Evolutionary conservation across 2,797 vertebrate genomes (phyloP), one percentile per base, ranked within the genome.

Genomic region (Lophotriccus pileatus): DNA sequence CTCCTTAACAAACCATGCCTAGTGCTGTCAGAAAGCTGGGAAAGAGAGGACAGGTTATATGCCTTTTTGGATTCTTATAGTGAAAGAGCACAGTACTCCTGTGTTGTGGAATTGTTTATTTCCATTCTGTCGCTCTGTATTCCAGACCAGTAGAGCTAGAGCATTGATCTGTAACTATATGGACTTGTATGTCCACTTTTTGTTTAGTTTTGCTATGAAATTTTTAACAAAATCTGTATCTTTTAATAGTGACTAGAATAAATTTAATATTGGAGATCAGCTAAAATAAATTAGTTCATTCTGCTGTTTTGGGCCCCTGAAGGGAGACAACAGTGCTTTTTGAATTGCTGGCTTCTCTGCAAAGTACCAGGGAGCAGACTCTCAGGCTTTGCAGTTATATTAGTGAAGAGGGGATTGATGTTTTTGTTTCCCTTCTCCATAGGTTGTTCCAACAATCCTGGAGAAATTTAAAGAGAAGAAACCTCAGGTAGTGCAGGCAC

Each of bases 381-480:
- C 1, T n/a, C 24, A 36, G 15, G 37, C 41, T 87, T 75, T 60
- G 27, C n/a, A 46, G 24, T 74, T 84, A 12, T 2, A 5, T 27
- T 58, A 58, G 5, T 43, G 47, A 53, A 52, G 41, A 80, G 7
- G 13, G 5, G 21, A 4, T 60, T 89, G 52, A 91, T 15, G 20
- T 39, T 41, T 47, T 52, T 30, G 6, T 36, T 86, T 70, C 11
- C 12, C 12, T 78, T 83, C 62, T 81, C 34, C 8, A 2, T 44
- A 99, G 99, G 99, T 99, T 87, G 99, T 99, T 96, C 99, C 99
- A 97, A 99, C 99, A 30, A 98, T 99, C 95, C 96, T 99, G 87
- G 99, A 99, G 95, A 99, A 99, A 97, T 99, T 99, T 87, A 99
- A 99, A 95, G 99, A 99, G 96, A 99, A 99, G 97, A 99, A 99